Evolutionary conservation across 2,888 invertebrate species (phyloP).

Genomic region (Buathra laborator): DNA sequence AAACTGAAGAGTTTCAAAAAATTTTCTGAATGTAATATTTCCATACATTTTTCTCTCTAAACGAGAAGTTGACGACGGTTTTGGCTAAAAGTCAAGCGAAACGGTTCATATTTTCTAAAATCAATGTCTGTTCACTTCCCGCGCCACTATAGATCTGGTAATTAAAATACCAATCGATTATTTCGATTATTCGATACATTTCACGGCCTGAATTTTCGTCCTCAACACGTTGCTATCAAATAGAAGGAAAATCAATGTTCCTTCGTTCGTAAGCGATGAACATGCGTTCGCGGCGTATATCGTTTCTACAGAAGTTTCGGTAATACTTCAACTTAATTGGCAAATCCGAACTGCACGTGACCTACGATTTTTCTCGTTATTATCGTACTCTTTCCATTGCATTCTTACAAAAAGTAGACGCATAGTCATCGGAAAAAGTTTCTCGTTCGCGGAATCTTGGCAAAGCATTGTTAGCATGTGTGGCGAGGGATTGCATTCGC

Average conservation of each 20-base stretch:
- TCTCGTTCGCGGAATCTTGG: slow-evolving; percentile 40
- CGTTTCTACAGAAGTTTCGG: slow-evolving; percentile 75
- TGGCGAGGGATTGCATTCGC: slow-evolving; percentile 22
- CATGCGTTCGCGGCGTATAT: slow-evolving; percentile 15
- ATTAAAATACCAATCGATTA: neutral
- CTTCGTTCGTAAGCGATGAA: slow-evolving; percentile 7
- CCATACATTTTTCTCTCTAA: too few species aligned
- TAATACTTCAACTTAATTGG: slow-evolving; percentile 83
- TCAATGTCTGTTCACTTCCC: neutral
- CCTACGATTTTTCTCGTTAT: slow-evolving; percentile 27
- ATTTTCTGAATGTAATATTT: too few species aligned
- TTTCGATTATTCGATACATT: neutral
- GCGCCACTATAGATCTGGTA: neutral
- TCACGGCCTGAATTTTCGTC: neutral
- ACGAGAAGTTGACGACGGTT: too few species aligned
- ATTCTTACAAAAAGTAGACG: slow-evolving; percentile 9
- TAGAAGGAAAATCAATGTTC: neutral
- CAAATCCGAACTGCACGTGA: slow-evolving; percentile 14
- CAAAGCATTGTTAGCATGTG: slow-evolving; percentile 43
- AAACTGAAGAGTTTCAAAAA: too few species aligned
- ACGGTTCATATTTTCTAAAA: neutral
- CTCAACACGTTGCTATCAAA: neutral
- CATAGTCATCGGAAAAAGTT: slow-evolving; percentile 51
- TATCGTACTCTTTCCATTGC: neutral
- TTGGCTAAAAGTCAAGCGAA: too few species aligned